These are phyloP conservation scores for Cynodonichthys magdalenae DNA, from an alignment of 2,797 vertebrate species.

Conservation along the genomic window DNA sequence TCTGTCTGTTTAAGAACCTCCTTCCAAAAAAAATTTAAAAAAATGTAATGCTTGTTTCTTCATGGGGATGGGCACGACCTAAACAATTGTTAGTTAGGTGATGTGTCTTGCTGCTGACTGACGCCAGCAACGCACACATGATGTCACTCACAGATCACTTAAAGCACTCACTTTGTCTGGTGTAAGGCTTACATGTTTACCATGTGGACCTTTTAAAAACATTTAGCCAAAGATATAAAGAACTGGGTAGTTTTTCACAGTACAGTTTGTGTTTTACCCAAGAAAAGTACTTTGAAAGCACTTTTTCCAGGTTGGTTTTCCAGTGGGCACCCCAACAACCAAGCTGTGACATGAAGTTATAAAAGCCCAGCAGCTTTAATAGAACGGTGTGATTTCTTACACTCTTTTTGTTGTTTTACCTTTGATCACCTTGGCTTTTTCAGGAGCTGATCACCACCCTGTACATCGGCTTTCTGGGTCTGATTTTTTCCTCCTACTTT, in stretches of 20 bases:
- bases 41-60: not conserved
- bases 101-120: too few species aligned
- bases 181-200: too few species aligned
- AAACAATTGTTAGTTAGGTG: not conserved
- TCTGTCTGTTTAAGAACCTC: too few species aligned
- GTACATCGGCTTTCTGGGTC: slow-evolving; percentile 91
- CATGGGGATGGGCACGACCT: not conserved
- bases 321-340: not conserved
- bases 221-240: not conserved
- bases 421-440: slow-evolving; percentile 25
- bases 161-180: too few species aligned
- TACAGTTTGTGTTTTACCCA: not conserved
- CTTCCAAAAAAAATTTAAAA: too few species aligned
- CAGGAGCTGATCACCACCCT: slow-evolving; percentile 92
- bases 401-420: not conserved
- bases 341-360: not conserved
- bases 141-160: too few species aligned
- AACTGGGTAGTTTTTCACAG: not conserved
- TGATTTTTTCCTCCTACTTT: slow-evolving; percentile 94
- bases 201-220: not conserved
- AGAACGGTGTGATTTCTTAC: not conserved
- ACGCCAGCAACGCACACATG: too few species aligned
- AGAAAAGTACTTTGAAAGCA: not conserved
- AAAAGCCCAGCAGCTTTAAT: not conserved
- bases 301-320: not conserved